These are phyloP conservation scores for Leptopilina clavipes DNA, from an alignment of 1,140 invertebrate genomes.

Conservation along the genomic window DNA sequence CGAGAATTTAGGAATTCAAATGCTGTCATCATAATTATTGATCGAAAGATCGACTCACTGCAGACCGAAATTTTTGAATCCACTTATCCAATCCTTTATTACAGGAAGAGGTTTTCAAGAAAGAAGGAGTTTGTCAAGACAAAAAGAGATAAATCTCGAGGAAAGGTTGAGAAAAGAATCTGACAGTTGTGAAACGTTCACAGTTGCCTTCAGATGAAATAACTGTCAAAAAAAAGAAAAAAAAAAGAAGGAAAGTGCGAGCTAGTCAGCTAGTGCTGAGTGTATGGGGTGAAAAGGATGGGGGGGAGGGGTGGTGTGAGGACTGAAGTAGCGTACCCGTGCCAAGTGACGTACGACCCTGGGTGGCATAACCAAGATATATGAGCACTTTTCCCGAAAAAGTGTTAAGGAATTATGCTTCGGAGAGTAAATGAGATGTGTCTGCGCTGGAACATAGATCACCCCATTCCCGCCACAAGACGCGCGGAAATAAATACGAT, in stretches of 20 bases:
- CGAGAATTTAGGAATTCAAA: too few relatives aligned
- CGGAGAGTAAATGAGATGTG: conserved; percentile 73
- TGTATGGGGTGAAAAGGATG: background rate
- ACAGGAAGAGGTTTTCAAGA: background rate
- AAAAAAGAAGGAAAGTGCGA: conserved; percentile 19
- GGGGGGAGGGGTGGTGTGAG: background rate
- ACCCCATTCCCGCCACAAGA: conserved; percentile 65
- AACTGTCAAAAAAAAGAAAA: conserved; percentile 38
- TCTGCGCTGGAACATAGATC: conserved; percentile 71
- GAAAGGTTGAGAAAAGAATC: conserved; percentile 31
- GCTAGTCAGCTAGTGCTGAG: conserved; percentile 31
- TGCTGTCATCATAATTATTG: too few relatives aligned
- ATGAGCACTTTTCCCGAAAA: conserved; percentile 69
- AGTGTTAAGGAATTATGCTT: conserved; percentile 73
- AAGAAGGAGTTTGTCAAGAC: background rate
- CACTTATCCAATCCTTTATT: background rate
- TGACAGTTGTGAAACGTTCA: conserved; percentile 30
- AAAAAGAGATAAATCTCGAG: conserved; percentile 9
- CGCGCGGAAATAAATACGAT: conserved; percentile 71
- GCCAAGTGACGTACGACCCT: conserved; percentile 44
- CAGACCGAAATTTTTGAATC: background rate
- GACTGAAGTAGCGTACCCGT: conserved; percentile 1
- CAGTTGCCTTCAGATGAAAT: conserved; percentile 37
- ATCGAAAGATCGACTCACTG: too few relatives aligned
- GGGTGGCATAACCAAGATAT: conserved; percentile 69